phyloP scores from a whole-genome alignment of 2,888 invertebrate species.

The Cacoxenus indagator region DNA sequence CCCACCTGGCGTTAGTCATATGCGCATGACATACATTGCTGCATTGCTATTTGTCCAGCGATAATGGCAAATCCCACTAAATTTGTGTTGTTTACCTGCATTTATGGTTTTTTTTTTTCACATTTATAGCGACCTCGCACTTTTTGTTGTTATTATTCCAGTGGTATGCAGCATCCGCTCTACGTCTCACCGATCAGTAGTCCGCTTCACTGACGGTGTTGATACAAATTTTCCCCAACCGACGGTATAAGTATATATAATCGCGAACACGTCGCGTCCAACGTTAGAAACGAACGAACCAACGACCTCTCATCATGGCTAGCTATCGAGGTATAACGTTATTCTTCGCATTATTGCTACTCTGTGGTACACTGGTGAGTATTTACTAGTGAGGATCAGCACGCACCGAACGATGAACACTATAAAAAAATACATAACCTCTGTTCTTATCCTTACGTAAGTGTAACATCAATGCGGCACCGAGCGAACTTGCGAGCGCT shows the following conservation, averaged over 20 bases:
- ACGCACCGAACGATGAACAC: not conserved
- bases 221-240: not conserved
- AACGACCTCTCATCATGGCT: slow-evolving; percentile 2
- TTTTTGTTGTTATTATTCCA: slow-evolving; percentile 2
- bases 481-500: slow-evolving; percentile 20
- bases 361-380: slow-evolving; percentile 50
- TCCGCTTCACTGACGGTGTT: not conserved
- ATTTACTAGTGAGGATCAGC: not conserved
- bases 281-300: slow-evolving; percentile 16
- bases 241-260: slow-evolving; percentile 7
- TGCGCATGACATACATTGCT: not conserved
- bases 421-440: slow-evolving; percentile 25
- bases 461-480: slow-evolving; percentile 47
- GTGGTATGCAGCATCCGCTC: slow-evolving; percentile 3
- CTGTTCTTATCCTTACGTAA: slow-evolving; percentile 44
- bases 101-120: slow-evolving; percentile 5
- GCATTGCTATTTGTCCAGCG: not conserved
- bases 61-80: slow-evolving; percentile 9
- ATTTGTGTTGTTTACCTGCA: not conserved
- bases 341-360: slow-evolving; percentile 36
- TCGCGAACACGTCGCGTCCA: not conserved
- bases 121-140: slow-evolving; percentile 2
- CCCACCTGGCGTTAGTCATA: no score
- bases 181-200: not conserved
- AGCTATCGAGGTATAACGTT: not conserved